Evolutionary conservation across 2,797 vertebrate genomes (phyloP), one percentile per base, ranked within the genome.

Genomic region (Limnodromus scolopaceus): DNA sequence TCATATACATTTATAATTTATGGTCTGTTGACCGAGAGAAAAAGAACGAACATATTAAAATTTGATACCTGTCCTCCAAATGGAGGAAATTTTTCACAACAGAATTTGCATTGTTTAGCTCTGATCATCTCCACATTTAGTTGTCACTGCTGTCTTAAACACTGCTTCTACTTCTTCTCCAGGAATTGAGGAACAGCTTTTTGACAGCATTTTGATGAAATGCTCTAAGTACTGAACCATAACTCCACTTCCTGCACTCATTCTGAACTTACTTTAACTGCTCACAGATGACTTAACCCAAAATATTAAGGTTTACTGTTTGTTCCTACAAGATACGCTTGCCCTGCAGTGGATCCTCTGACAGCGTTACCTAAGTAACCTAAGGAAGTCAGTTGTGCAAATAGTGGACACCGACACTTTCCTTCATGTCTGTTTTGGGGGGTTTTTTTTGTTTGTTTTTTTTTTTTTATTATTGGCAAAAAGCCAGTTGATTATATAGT

Each of bases 1-100:
- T 85, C 65, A 45, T 80, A 51, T 49, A 72, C 24, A 68, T 96
- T 94, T 92, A 95, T 94, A 92, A 96, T 95, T 97, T 93, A 91
- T 90, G 80, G 13, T 63, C 38, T 90, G 76, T 86, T 95, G 95
- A 87, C 78, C 93, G 86, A 86, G 76, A 96, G 65, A 88, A 96
- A 95, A 96, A 58, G 48, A 92, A 94, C 58, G 16, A 97, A 77
- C 87, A 89, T 85, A 92, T 98, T 89, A 97, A 92, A 96, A 63
- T 97, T 98, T 97, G 82, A 96, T 93, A 96, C 57, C n/a, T 65
- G 75, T 95, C 76, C 53, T 97, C 90, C 72, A 90, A 91, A 69
- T 8, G 30, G 77, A 96, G 68, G 76, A 92, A 86, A 64, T 28
- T 65, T 90, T 97, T 91, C 76, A 83, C 7, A 25, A 86, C 46